These are phyloP conservation scores for Heliconius himera DNA, from an alignment of 1,140 invertebrate species.

Conservation along the genomic window DNA sequence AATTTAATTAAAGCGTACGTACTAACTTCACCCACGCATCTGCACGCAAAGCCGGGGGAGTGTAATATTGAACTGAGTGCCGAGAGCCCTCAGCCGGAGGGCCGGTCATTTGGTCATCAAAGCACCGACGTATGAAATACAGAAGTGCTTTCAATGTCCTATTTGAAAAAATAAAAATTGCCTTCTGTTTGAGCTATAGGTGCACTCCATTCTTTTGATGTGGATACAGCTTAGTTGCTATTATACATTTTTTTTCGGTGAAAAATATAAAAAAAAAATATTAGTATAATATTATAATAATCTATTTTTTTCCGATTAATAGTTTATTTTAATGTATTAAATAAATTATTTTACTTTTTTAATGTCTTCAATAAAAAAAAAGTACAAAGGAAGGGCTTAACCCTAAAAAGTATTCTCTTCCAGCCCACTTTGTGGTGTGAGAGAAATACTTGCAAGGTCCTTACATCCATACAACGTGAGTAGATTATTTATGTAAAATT, in stretches of 20 bases:
- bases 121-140: constrained; percentile 59
- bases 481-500: too few species aligned
- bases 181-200: constrained; percentile 40
- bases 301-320: too few species aligned
- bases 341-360: too few species aligned
- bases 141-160: constrained; percentile 56
- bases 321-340: too few species aligned
- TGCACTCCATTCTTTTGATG: constrained; percentile 40
- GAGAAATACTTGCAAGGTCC: too few species aligned
- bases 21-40: constrained; percentile 20
- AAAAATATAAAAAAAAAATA: too few species aligned
- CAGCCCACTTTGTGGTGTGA: too few species aligned
- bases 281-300: too few species aligned
- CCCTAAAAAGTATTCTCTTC: too few species aligned
- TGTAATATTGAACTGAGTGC: constrained; percentile 39
- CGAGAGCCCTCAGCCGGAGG: constrained; percentile 52
- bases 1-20: constrained; percentile 32
- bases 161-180: constrained; percentile 47
- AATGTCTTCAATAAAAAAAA: too few species aligned
- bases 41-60: constrained; percentile 33
- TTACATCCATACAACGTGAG: too few species aligned
- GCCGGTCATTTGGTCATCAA: constrained; percentile 70
- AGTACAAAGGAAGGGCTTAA: too few species aligned
- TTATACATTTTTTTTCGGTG: constrained; percentile 16
- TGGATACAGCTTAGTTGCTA: constrained; percentile 28